Evolutionary conservation across 2,113 vertebrate genomes (phyloP).

Genomic region (Zosterops pallidus): DNA sequence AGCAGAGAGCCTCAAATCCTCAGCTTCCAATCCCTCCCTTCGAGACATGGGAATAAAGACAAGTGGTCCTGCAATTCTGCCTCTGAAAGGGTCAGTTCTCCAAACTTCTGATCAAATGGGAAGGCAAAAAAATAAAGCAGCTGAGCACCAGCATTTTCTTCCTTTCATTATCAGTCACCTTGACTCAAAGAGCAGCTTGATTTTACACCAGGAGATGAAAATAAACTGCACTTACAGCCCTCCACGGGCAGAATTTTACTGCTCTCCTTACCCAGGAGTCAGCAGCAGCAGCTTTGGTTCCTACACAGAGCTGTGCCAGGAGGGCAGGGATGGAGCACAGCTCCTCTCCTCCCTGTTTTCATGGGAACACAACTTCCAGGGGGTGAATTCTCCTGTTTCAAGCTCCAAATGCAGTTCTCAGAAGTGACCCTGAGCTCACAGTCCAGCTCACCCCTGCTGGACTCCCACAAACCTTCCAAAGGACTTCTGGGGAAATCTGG

Average conservation of each 20-base stretch:
- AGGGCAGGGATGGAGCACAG: not conserved
- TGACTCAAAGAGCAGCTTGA: not conserved
- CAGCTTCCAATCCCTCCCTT: not conserved
- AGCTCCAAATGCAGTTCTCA: not conserved
- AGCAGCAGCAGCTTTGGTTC: not conserved
- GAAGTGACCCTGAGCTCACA: not conserved
- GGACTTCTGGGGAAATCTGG: not conserved
- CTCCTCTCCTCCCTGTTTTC: not conserved
- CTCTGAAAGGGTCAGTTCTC: not conserved
- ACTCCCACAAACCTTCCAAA: not conserved
- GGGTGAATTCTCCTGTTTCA: not conserved
- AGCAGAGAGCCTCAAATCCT: slow-evolving; percentile 19
- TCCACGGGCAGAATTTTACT: rapidly evolving
- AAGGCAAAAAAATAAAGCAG: not conserved
- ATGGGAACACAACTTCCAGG: not conserved
- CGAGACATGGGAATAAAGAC: not conserved
- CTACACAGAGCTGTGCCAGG: rapidly evolving
- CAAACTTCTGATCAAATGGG: not conserved
- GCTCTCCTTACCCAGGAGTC: not conserved
- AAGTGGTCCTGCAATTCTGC: not conserved
- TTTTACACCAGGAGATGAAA: not conserved
- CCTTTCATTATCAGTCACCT: not conserved
- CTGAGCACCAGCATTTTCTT: not conserved
- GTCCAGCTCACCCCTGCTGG: not conserved
- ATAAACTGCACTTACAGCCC: not conserved